Conservation (phyloP, 2,797 vertebrate species). For the Alcedo quadribrachys region DNA sequence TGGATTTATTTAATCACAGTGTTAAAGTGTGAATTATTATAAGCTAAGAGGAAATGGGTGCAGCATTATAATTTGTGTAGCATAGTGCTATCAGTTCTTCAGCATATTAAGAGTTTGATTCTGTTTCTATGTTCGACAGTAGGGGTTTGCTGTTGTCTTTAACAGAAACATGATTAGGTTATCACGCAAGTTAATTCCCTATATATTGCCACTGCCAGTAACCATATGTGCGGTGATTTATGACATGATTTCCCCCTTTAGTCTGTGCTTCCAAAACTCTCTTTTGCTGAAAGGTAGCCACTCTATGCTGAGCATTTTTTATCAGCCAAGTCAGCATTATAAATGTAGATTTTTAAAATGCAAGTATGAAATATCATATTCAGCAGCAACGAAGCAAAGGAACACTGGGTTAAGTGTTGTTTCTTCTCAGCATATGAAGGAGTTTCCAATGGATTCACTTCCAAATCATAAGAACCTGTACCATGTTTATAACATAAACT, state of each 20-base stretch:
- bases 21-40: conserved; percentile 9
- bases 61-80: neutral
- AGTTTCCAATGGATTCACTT: neutral
- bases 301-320: neutral
- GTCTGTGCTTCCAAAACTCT: neutral
- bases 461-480: neutral
- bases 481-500: neutral
- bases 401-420: neutral
- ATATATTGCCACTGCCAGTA: neutral
- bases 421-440: neutral
- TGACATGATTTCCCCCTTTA: neutral
- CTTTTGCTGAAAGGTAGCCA: neutral
- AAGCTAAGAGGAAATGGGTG: neutral
- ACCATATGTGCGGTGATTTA: neutral
- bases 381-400: neutral
- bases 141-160: neutral
- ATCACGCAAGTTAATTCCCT: neutral
- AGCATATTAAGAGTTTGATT: neutral
- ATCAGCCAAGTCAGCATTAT: neutral
- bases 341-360: conserved; percentile 21
- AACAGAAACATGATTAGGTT: neutral
- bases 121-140: neutral
- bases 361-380: neutral
- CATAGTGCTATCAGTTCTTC: neutral
- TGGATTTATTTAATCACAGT: conserved; percentile 27